These are phyloP conservation scores for Aporophyla lueneburgensis DNA, from an alignment of 2,888 invertebrate genomes.

Conservation along the genomic window DNA sequence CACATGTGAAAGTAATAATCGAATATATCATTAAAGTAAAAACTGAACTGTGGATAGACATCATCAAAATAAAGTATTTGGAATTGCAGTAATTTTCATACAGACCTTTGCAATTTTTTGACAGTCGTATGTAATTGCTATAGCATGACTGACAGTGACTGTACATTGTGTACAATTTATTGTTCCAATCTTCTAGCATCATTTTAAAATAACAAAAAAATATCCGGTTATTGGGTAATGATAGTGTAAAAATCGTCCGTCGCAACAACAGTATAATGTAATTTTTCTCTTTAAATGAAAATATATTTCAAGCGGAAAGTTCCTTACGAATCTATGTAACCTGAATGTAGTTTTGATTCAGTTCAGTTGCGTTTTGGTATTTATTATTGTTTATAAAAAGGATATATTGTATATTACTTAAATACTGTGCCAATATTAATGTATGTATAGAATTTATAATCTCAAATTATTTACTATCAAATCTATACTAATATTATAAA, in stretches of 20 bases:
- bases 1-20: too few relatives aligned
- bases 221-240: conserved; percentile 51
- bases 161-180: neutral
- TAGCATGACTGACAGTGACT: neutral
- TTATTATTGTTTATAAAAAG: neutral
- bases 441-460: neutral
- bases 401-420: neutral
- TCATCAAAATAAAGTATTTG: neutral
- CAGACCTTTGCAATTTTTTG: neutral
- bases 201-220: neutral
- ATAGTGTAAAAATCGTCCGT: neutral
- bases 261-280: neutral
- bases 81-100: neutral
- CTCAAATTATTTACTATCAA: neutral
- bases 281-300: neutral
- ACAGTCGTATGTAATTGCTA: neutral
- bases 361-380: conserved; percentile 8
- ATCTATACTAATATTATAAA: too few relatives aligned
- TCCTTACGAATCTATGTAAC: conserved; percentile 12
- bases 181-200: too few relatives aligned
- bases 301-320: conserved; percentile 1
- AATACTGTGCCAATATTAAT: conserved; percentile 13
- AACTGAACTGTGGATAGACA: neutral
- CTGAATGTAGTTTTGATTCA: conserved; percentile 5
- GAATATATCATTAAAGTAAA: neutral